phyloP scores from a whole-genome alignment of 1,140 invertebrate genomes.

The Caerostris extrusa region DNA sequence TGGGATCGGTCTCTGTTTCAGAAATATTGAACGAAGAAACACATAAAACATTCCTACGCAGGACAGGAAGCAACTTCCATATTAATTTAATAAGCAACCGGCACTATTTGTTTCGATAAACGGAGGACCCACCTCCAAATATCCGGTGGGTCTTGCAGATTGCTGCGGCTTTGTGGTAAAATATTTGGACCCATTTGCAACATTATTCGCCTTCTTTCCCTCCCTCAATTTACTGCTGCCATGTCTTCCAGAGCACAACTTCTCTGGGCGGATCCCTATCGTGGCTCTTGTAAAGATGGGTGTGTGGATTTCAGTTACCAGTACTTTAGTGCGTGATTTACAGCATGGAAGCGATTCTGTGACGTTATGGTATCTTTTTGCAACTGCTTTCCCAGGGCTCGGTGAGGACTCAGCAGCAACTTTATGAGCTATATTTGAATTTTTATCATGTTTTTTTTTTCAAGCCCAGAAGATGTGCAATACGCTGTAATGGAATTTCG shows the following conservation, averaged over 20 bases:
- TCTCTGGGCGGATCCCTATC: constrained; percentile 17
- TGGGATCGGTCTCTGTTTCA: neutral
- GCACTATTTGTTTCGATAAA: constrained; percentile 30
- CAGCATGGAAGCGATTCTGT: constrained; percentile 4
- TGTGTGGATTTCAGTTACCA: constrained; percentile 53
- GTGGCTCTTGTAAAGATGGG: constrained; percentile 31
- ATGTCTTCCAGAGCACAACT: neutral
- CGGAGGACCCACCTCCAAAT: neutral
- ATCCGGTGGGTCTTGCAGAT: constrained; percentile 28
- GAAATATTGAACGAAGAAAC: neutral
- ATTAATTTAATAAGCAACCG: constrained; percentile 24
- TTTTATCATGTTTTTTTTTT: neutral
- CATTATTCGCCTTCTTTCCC: neutral
- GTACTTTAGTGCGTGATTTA: constrained; percentile 56
- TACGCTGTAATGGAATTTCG: too few relatives aligned
- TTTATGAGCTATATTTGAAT: constrained; percentile 21
- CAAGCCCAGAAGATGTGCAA: too few relatives aligned
- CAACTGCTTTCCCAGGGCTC: neutral
- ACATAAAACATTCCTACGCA: constrained; percentile 46
- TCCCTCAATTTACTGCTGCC: constrained; percentile 24
- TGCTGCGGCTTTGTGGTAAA: neutral
- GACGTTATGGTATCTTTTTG: constrained; percentile 27
- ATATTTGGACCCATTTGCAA: neutral
- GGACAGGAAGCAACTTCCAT: neutral
- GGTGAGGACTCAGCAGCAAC: neutral